Conservation (phyloP, 2,797 vertebrate species). For the Delichon dasypus region DNA sequence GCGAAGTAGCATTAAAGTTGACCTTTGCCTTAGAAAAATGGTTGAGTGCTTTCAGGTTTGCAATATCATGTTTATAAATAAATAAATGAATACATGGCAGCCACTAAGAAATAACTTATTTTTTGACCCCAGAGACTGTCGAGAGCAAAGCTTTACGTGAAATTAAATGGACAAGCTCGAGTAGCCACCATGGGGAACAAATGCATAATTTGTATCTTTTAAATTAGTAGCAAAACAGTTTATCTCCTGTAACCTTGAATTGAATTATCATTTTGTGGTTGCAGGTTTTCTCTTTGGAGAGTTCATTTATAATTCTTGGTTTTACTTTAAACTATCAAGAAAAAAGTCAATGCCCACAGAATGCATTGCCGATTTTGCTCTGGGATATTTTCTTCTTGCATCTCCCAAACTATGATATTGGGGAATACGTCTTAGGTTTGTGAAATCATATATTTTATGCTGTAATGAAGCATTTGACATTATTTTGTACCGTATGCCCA, state of each 20-base stretch:
- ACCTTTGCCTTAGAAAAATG: slow-evolving; percentile 30
- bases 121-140: not conserved
- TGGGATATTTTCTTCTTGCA: slow-evolving; percentile 17
- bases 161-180: not conserved
- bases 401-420: not conserved
- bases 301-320: not conserved
- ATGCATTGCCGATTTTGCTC: not conserved
- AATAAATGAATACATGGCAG: not conserved
- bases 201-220: not conserved
- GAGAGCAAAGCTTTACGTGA: not conserved
- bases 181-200: not conserved
- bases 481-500: not conserved
- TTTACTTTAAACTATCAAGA: slow-evolving; percentile 30
- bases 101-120: not conserved
- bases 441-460: not conserved
- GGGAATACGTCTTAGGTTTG: not conserved
- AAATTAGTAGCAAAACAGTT: not conserved
- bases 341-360: slow-evolving; percentile 1
- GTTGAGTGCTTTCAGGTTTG: slow-evolving; percentile 36
- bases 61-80: slow-evolving; percentile 23
- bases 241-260: not conserved
- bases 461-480: not conserved
- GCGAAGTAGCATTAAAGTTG: slow-evolving; percentile 49
- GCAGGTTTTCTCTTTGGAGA: not conserved
- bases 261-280: slow-evolving; percentile 4